phyloP scores from a whole-genome alignment of 2,888 invertebrate species.

The Drosophila demipolita region DNA sequence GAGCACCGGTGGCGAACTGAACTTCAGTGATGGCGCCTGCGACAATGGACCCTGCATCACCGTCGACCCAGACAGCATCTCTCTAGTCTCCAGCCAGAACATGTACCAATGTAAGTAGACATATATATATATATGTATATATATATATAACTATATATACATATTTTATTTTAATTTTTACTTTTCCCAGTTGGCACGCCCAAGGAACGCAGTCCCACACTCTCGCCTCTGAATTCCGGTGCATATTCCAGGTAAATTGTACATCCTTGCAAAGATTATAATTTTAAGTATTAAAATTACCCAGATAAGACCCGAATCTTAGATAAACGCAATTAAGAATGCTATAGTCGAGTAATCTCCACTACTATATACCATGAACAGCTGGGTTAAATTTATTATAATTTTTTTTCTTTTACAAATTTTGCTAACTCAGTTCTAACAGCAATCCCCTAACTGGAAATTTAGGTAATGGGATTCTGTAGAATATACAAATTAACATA shows the following conservation, averaged over 20 bases:
- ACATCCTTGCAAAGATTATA: neutral
- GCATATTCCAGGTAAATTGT: constrained; percentile 89
- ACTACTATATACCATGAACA: too few relatives aligned
- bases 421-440: too few relatives aligned
- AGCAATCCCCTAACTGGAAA: too few relatives aligned
- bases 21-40: constrained; percentile 89
- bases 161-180: neutral
- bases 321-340: too few relatives aligned
- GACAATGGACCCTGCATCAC: constrained; percentile 85
- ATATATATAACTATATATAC: neutral
- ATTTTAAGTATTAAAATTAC: neutral
- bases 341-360: too few relatives aligned
- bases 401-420: too few relatives aligned
- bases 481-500: too few relatives aligned
- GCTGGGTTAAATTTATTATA: too few relatives aligned
- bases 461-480: too few relatives aligned
- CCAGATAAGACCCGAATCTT: neutral
- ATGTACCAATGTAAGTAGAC: constrained; percentile 85
- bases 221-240: constrained; percentile 91
- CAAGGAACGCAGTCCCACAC: constrained; percentile 93
- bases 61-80: constrained; percentile 85
- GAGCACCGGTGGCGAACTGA: constrained; percentile 91
- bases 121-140: neutral
- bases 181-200: constrained; percentile 89
- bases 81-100: constrained; percentile 85